phyloP scores from a whole-genome alignment of 2,888 invertebrate species.

The Formica aserva region DNA sequence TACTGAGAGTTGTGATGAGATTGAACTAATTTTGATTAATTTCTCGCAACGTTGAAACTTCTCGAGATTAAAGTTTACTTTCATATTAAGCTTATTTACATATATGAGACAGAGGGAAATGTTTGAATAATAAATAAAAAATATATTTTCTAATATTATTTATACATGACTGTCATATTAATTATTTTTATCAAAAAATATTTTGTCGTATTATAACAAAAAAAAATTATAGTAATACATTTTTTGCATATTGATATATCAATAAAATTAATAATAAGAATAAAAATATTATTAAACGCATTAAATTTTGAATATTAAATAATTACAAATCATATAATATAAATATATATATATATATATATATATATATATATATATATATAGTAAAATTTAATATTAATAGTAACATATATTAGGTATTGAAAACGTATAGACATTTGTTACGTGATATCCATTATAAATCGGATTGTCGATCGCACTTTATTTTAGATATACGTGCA shows the following conservation, averaged over 20 bases:
- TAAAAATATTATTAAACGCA: neutral
- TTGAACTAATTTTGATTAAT: slow-evolving; percentile 46
- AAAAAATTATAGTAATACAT: neutral
- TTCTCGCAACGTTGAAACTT: slow-evolving; percentile 2
- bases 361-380: neutral
- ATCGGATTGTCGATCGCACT: slow-evolving; percentile 43
- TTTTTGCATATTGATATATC: no score
- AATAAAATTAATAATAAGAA: neutral
- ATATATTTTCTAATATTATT: slow-evolving; percentile 27
- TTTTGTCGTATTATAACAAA: neutral
- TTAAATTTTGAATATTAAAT: slow-evolving; percentile 16
- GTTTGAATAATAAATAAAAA: slow-evolving; percentile 24
- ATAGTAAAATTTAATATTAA: neutral
- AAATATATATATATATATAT: neutral
- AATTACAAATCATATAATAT: neutral
- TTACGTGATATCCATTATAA: slow-evolving; percentile 28
- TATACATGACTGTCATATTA: neutral
- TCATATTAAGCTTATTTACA: neutral
- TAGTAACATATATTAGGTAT: neutral
- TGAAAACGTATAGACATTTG: slow-evolving; percentile 24
- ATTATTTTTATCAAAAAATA: neutral
- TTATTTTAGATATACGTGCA: slow-evolving; percentile 40
- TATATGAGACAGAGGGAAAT: neutral
- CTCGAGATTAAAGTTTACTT: slow-evolving; percentile 26
- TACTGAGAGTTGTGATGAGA: neutral